These are phyloP conservation scores for Cynopterus brachyotis DNA, from an alignment of 2,113 vertebrate species.

Conservation along the genomic window DNA sequence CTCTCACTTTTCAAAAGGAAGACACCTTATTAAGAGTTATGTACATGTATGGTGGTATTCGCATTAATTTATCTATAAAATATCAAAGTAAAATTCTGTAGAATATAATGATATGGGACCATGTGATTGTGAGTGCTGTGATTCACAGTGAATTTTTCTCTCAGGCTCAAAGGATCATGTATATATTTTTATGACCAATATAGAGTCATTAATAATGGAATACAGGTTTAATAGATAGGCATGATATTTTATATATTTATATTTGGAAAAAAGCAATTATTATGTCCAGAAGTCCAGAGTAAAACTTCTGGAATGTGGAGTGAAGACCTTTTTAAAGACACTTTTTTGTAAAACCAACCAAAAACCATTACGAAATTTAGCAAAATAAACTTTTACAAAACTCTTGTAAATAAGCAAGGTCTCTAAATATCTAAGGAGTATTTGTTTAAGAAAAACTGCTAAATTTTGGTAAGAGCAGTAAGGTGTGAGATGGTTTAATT, in stretches of 20 bases:
- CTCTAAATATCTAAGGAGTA: neutral
- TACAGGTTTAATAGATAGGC: neutral
- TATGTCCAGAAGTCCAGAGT: too few species aligned
- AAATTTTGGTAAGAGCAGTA: neutral
- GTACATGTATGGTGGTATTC: neutral
- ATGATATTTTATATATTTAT: neutral
- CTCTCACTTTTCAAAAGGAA: neutral
- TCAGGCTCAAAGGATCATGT: neutral
- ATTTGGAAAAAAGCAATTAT: neutral
- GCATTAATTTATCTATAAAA: neutral
- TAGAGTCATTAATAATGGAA: neutral
- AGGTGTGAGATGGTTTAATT: neutral
- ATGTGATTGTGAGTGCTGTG: neutral
- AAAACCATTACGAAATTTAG: neutral
- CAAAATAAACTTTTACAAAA: neutral
- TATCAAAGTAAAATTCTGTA: neutral
- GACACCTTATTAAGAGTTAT: neutral
- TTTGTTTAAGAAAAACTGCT: neutral
- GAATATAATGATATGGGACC: neutral
- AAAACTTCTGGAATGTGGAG: neutral
- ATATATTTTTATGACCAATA: neutral
- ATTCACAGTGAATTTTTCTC: neutral
- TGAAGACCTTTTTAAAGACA: neutral
- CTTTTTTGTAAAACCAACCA: neutral
- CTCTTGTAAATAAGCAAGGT: neutral